Evolutionary conservation across 2,888 invertebrate genomes (phyloP).

Genomic region (Rotaria sp.): DNA sequence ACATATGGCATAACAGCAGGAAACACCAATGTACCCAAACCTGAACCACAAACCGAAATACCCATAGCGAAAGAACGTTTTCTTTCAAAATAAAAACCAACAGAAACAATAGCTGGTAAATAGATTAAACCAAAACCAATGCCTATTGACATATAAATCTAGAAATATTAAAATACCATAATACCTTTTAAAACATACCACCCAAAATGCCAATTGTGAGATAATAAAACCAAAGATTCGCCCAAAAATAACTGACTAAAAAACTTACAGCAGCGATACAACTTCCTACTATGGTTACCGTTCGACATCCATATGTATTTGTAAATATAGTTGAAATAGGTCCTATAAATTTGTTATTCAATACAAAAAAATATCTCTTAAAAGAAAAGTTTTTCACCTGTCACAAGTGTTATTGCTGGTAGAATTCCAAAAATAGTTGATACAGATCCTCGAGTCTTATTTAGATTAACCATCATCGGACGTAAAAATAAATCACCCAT

Average conservation of each 20-base stretch:
- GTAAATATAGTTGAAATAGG: constrained; percentile 89
- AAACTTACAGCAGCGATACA: constrained; percentile 68
- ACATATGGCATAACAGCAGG: constrained; percentile 59
- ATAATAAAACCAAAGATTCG: constrained; percentile 74
- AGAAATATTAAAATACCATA: not conserved
- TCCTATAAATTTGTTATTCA: constrained; percentile 61
- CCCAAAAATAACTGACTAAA: constrained; percentile 71
- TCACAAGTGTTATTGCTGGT: constrained; percentile 31
- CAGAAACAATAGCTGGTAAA: constrained; percentile 91
- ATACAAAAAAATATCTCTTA: not conserved
- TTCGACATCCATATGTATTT: constrained; percentile 83
- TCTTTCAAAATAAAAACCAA: constrained; percentile 91
- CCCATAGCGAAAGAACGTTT: constrained; percentile 89
- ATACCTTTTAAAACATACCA: constrained; percentile 54
- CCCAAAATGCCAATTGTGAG: constrained; percentile 85
- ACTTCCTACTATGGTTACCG: constrained; percentile 81
- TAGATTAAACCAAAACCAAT: constrained; percentile 93
- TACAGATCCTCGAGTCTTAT: not conserved
- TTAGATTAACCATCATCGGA: constrained; percentile 5
- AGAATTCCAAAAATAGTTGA: constrained; percentile 12
- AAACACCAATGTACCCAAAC: constrained; percentile 80
- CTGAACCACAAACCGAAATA: constrained; percentile 71
- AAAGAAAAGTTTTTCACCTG: not conserved
- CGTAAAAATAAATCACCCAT: not conserved
- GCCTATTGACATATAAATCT: constrained; percentile 59